Conservation (phyloP, 2,888 invertebrate species). For the Andricus curvator region DNA sequence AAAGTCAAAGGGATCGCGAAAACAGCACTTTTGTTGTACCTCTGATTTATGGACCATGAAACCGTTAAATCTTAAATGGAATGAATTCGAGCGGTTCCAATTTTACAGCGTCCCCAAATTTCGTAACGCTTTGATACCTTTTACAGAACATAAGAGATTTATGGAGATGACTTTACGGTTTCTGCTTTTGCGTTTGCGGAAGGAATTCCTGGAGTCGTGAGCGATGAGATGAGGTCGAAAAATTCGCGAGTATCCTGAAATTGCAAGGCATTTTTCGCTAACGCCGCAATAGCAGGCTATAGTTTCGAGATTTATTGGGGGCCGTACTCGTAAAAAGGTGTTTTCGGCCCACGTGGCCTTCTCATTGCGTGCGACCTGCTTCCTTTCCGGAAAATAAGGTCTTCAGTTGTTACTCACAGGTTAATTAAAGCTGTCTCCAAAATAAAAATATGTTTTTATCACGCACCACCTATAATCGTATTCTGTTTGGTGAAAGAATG, state of each 20-base stretch:
- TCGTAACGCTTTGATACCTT: slow-evolving; percentile 40
- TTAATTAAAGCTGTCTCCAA: background rate
- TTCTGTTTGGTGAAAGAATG: too few species aligned
- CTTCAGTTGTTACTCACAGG: background rate
- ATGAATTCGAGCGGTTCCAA: slow-evolving; percentile 24
- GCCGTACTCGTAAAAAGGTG: slow-evolving; percentile 7
- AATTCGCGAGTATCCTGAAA: slow-evolving; percentile 9
- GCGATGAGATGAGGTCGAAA: slow-evolving; percentile 18
- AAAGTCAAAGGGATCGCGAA: slow-evolving; percentile 6
- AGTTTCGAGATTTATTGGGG: background rate
- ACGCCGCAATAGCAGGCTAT: background rate
- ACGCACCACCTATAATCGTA: too few species aligned
- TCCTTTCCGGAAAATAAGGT: background rate
- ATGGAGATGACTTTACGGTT: slow-evolving; percentile 32
- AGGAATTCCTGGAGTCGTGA: slow-evolving; percentile 13
- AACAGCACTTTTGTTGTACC: slow-evolving; percentile 9
- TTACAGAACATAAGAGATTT: slow-evolving; percentile 33
- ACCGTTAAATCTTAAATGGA: slow-evolving; percentile 34
- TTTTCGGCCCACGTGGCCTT: slow-evolving; percentile 23
- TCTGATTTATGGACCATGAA: slow-evolving; percentile 26
- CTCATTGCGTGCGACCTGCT: background rate
- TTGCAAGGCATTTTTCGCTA: background rate
- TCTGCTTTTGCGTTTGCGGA: slow-evolving; percentile 12
- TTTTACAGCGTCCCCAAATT: slow-evolving; percentile 39
- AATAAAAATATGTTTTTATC: background rate